phyloP scores from a whole-genome alignment of 2,797 vertebrate species.

The Enteromius afrohamiltoni region DNA sequence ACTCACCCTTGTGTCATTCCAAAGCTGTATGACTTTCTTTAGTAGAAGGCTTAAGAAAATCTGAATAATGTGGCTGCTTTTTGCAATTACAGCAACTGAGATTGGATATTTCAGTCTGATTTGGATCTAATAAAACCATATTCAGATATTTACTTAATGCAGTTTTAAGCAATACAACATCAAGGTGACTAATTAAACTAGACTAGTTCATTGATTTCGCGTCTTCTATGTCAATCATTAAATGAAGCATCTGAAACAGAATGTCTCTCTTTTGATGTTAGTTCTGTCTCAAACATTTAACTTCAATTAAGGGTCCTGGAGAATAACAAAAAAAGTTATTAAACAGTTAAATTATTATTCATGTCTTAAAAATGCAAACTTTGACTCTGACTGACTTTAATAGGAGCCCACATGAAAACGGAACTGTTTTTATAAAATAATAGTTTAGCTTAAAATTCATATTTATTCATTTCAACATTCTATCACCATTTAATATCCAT shows the following conservation, averaged over 20 bases:
- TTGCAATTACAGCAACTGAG: background rate
- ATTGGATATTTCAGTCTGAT: background rate
- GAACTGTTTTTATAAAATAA: background rate
- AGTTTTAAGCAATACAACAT: background rate
- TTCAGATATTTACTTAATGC: background rate
- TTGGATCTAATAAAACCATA: background rate
- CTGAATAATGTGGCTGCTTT: background rate
- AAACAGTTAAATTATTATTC: background rate
- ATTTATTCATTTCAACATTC: background rate
- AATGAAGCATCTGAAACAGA: background rate
- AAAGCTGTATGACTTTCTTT: background rate
- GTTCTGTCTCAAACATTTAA: background rate
- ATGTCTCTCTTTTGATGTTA: no score
- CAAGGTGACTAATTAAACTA: background rate
- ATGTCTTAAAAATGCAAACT: background rate
- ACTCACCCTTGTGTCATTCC: background rate
- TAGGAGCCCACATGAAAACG: background rate
- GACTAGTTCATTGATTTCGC: background rate
- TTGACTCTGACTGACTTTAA: background rate
- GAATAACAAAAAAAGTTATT: background rate
- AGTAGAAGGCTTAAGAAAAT: background rate
- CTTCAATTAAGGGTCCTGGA: background rate
- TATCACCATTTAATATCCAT: background rate
- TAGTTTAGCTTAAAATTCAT: background rate
- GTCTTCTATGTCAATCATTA: background rate